phyloP scores from a whole-genome alignment of 2,888 invertebrate genomes.

The Tiliacea citrago region DNA sequence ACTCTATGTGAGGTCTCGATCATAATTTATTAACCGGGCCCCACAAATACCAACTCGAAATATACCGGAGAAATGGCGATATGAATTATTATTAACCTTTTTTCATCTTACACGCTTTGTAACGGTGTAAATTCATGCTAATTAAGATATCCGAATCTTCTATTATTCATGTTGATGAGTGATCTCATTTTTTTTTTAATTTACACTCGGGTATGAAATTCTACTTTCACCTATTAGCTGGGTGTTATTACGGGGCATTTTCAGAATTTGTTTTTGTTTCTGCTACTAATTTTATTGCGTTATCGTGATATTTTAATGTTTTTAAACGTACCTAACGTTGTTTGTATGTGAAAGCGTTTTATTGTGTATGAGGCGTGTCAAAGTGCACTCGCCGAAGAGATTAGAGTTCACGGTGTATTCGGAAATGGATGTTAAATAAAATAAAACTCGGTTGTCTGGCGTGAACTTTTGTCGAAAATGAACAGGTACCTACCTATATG shows the following conservation, averaged over 20 bases:
- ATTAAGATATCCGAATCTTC: slow-evolving; percentile 80
- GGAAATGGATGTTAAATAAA: slow-evolving; percentile 33
- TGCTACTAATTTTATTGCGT: slow-evolving; percentile 77
- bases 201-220: slow-evolving; percentile 62
- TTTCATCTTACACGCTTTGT: slow-evolving; percentile 68
- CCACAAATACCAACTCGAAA: slow-evolving; percentile 84
- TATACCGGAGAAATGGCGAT: slow-evolving; percentile 77
- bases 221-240: slow-evolving; percentile 69
- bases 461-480: slow-evolving; percentile 14
- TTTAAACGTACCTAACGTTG: slow-evolving; percentile 45
- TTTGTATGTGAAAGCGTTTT: slow-evolving; percentile 65
- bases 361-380: slow-evolving; percentile 64
- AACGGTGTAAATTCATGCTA: slow-evolving; percentile 80
- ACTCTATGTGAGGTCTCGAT: slow-evolving; percentile 87
- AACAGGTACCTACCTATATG: neutral
- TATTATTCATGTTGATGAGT: slow-evolving; percentile 74
- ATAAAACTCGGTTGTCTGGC: slow-evolving; percentile 23
- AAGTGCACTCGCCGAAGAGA: slow-evolving; percentile 59
- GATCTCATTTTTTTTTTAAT: slow-evolving; percentile 69
- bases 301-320: slow-evolving; percentile 76
- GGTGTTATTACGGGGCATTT: slow-evolving; percentile 71
- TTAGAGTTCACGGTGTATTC: slow-evolving; percentile 58
- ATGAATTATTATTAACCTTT: slow-evolving; percentile 79
- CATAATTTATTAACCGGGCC: slow-evolving; percentile 87
- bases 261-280: slow-evolving; percentile 75